Base-by-base conservation (phyloP, 2,797 vertebrate genomes). In the Leucoraja ocellata region DNA sequence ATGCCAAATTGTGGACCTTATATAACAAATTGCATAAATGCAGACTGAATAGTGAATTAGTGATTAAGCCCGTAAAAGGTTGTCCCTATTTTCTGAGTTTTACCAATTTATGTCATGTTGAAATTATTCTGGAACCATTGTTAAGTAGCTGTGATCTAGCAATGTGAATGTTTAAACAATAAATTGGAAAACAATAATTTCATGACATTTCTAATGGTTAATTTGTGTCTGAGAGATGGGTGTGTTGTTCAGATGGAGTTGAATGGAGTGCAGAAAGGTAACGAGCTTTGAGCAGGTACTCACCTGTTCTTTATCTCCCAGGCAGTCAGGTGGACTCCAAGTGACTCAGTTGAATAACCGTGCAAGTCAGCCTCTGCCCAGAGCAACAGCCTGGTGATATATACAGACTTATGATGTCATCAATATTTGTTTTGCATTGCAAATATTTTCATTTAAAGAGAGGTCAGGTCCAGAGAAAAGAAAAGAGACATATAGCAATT, bases 11-110 rank as follows among this genome's bases (percentile, higher is more conserved):
- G 61, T 88, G 61, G 32, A 88, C 6, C 16, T 32, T 88, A 68
- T 36, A 32, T 68, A 88, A 65, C 13, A 88, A 88, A 88, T 88
- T 61, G 68, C 84, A n/a, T 88, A 86, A 86, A 86, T 86, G 61
- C 28, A 61, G 54, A 86, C 58, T 86, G 25, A 54, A 65, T 88
- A 88, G 36, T 88, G 61, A 88, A 68, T 88, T 65, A 32, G 84
- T n/a, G 32, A 36, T 88, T 88, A 36, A 36, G 28, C 61, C 32
- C 32, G 13, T 13, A 21, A 88, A 65, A 88, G 84, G 84, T 88
- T 88, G 84, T 61, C 84, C n/a, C 11, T 68, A 65, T 65, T 68
- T 32, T 9, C 81, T 11, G 84, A 68, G 84, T 65, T 36, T 68
- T 65, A 88, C 61, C 63, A 32, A 61, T 16, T 88, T n/a, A 88